These are phyloP conservation scores for Hesperia comma DNA, from an alignment of 2,888 invertebrate species.

Conservation along the genomic window DNA sequence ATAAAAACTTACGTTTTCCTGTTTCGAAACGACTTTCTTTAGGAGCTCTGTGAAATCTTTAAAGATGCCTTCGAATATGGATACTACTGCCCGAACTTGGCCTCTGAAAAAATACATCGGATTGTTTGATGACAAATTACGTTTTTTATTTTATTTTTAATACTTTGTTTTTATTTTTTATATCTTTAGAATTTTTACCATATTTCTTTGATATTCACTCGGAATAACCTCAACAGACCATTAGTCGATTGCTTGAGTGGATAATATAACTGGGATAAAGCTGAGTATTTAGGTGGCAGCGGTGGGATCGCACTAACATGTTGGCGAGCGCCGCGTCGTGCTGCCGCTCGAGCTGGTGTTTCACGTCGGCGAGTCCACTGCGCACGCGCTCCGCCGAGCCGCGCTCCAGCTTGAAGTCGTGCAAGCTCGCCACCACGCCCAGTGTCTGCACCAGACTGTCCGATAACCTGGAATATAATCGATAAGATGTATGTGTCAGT, in stretches of 20 bases:
- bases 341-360: conserved; percentile 58
- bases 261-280: too few relatives aligned
- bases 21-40: conserved; percentile 55
- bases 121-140: neutral
- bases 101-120: conserved; percentile 54
- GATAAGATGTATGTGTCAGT: neutral
- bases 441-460: conserved; percentile 63
- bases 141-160: too few relatives aligned
- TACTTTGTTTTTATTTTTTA: too few relatives aligned
- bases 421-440: conserved; percentile 59
- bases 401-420: conserved; percentile 60
- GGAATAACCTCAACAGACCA: too few relatives aligned
- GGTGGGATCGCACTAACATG: conserved; percentile 55
- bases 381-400: conserved; percentile 55
- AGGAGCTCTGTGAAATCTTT: conserved; percentile 71
- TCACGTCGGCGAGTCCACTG: conserved; percentile 55
- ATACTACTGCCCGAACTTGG: conserved; percentile 66
- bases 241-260: too few relatives aligned
- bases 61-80: conserved; percentile 77
- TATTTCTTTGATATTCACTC: too few relatives aligned
- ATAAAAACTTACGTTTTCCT: conserved; percentile 54
- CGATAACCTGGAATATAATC: conserved; percentile 55
- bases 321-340: conserved; percentile 59
- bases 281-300: conserved; percentile 3
- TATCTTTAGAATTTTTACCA: too few relatives aligned